phyloP scores from a whole-genome alignment of 92 coral and sea anemone genomes.

The Meandrina meandrites region DNA sequence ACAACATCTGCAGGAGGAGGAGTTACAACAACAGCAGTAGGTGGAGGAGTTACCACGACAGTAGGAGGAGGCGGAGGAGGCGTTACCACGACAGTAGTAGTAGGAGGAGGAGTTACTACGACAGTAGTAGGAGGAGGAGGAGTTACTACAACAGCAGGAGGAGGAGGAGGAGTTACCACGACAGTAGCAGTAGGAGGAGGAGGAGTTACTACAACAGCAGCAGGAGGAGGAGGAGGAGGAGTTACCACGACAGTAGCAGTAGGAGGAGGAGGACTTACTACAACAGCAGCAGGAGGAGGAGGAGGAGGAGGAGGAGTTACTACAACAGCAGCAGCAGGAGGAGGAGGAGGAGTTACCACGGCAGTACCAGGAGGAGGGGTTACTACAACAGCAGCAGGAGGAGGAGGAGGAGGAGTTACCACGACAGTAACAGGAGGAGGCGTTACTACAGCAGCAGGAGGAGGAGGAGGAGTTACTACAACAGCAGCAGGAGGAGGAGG shows the following conservation, averaged over 20 bases:
- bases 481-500: not conserved
- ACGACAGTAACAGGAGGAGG: not conserved
- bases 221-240: not conserved
- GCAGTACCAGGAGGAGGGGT: not conserved
- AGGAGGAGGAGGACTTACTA: not conserved
- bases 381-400: not conserved
- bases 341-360: not conserved
- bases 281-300: not conserved
- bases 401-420: not conserved
- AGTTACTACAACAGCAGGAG: not conserved
- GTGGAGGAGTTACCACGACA: no score
- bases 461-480: no score
- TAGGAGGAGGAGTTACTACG: not conserved
- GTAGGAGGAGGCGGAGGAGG: no score
- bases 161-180: not conserved
- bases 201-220: not conserved
- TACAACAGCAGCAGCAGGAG: not conserved
- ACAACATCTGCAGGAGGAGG: not conserved
- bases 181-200: not conserved
- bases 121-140: not conserved
- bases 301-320: not conserved
- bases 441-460: not conserved
- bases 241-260: not conserved
- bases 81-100: no score
- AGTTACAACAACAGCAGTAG: not conserved